Evolutionary conservation across 1,140 invertebrate species (phyloP), one percentile per base, ranked within the genome.

Genomic region (Drosophila cardini): DNA sequence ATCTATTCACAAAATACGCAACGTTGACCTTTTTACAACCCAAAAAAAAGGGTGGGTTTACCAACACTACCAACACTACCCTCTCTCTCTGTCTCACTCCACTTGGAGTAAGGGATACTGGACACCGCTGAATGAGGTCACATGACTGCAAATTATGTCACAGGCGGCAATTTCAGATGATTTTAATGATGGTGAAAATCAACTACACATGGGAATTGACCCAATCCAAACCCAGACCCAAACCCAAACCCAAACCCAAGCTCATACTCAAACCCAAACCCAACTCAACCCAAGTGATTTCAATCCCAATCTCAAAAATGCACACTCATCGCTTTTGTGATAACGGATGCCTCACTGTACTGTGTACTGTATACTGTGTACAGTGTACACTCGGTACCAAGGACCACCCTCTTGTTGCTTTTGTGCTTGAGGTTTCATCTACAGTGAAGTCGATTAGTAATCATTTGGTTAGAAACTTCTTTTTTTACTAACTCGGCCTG

Each of bases 151-250:
- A 82, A 82, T 82, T 83, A 82, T 77, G 82, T 79, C 68, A 78
- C 70, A 78, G 78, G 73, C 71, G 80, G 71, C 73, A 81, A 79
- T 81, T 72, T 72, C 69, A 58, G 76, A 79, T 79, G 76, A 79
- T 83, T 82, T 82, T 82, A 83, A 82, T 82, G 80, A 82, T 82
- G 80, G 71, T 74, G 80, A 70, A 55, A 82, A 76, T 82, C 80
- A 71, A 67, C 56, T 45, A 61, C 71, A 71, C 75, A 61, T 63
- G 72, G 72, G 78, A 69, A 75, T 80, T 72, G 63, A 60, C 53
- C 53, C 60, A 53, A 4, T 32, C 15, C 48, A 16, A 53, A 6
- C 8, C 5, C 16, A 30, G 42, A 15, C 11, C 53, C 11, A 21
- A 50, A 50, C 11, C 30, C 15, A 30, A 21, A 38, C 32, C 15